Evolutionary conservation across 2,888 invertebrate genomes (phyloP).

Genomic region (Norana najaformis): DNA sequence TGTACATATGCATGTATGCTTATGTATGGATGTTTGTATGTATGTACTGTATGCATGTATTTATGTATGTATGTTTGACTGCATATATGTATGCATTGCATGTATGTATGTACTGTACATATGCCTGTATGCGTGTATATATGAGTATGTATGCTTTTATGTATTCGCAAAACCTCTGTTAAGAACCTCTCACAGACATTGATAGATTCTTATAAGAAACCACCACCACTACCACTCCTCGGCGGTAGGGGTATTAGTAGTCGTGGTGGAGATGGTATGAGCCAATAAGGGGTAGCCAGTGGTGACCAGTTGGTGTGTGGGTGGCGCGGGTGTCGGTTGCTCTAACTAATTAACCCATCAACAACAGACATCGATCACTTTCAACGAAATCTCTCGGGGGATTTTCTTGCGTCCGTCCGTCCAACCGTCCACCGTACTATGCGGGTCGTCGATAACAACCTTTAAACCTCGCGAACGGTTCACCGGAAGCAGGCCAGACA

Average conservation of each 20-base stretch:
- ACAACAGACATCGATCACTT: constrained; percentile 24
- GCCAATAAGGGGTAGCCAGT: neutral
- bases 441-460: neutral
- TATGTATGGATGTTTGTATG: constrained; percentile 25
- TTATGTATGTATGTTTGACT: neutral
- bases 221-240: neutral
- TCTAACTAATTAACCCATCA: constrained; percentile 29
- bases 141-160: too few relatives aligned
- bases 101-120: neutral
- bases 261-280: neutral
- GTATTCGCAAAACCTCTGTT: neutral
- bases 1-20: constrained; percentile 24
- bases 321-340: neutral
- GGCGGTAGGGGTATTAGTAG: neutral
- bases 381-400: constrained; percentile 26
- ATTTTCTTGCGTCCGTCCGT: neutral
- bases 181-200: neutral
- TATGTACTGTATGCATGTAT: neutral
- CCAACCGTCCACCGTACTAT: neutral
- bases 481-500: neutral
- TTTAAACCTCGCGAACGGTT: neutral
- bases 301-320: neutral
- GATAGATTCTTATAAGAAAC: neutral
- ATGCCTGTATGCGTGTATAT: too few relatives aligned
- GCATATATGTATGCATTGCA: neutral